These are phyloP conservation scores for Synaphobranchus kaupii DNA, from an alignment of 2,797 vertebrate genomes.

Conservation along the genomic window DNA sequence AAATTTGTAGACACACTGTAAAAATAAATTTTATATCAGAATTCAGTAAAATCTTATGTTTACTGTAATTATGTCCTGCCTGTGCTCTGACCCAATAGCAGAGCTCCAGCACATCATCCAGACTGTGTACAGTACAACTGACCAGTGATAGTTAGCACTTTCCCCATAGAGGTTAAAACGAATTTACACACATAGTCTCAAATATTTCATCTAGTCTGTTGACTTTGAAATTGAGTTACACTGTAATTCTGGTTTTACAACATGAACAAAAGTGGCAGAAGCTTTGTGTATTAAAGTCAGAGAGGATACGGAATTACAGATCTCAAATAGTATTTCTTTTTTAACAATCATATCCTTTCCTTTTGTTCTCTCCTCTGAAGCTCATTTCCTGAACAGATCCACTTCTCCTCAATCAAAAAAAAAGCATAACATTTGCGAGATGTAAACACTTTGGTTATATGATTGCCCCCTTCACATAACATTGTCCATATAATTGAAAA, in stretches of 20 bases:
- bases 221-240: slow-evolving; percentile 14
- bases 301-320: slow-evolving; percentile 31
- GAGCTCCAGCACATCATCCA: background rate
- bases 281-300: slow-evolving; percentile 18
- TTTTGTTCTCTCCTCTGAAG: slow-evolving; percentile 43
- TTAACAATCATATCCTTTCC: background rate
- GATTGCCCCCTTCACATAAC: slow-evolving; percentile 72
- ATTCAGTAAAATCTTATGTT: background rate
- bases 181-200: slow-evolving; percentile 27
- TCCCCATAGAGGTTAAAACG: background rate
- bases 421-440: slow-evolving; percentile 68
- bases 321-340: slow-evolving; percentile 10
- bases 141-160: background rate
- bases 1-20: no score
- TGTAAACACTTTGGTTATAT: slow-evolving; percentile 75
- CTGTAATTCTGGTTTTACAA: slow-evolving; percentile 27
- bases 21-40: background rate
- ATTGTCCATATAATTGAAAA: slow-evolving; percentile 75
- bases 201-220: slow-evolving; percentile 14
- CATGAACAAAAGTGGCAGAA: slow-evolving; percentile 18
- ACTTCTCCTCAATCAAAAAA: slow-evolving; percentile 68
- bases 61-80: background rate
- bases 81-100: background rate
- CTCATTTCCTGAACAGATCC: slow-evolving; percentile 52
- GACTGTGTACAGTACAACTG: background rate